Percentiles rank a stretch among this genome's conserved stretches.
These are phyloP conservation scores for Sciurus niger DNA, from an alignment of 2,113 vertebrate genomes.

Conservation along the genomic window DNA sequence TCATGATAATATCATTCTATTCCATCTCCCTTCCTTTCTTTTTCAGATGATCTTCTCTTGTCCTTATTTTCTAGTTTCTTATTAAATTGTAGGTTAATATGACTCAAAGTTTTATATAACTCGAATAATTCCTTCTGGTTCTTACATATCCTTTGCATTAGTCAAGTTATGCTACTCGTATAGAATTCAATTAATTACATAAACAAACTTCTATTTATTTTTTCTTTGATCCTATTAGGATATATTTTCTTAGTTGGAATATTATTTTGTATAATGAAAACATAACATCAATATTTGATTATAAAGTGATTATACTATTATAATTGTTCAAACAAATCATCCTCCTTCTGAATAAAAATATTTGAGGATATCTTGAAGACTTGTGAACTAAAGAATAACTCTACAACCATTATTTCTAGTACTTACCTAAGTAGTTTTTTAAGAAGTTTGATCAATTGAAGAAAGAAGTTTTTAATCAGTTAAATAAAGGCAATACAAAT, in stretches of 20 bases:
- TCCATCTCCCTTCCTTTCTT: not conserved
- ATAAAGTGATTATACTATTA: not conserved
- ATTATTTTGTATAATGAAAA: not conserved
- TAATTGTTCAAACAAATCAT: not conserved
- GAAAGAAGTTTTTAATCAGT: not conserved
- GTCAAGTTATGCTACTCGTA: not conserved
- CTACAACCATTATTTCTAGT: not conserved
- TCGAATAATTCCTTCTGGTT: not conserved
- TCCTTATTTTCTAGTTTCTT: not conserved
- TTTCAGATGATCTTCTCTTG: not conserved
- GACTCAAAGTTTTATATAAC: not conserved
- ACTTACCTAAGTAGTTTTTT: not conserved
- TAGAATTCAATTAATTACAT: not conserved
- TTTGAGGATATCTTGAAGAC: not conserved
- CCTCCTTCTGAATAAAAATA: not conserved
- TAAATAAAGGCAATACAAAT: slow-evolving; percentile 14
- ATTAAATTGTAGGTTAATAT: not conserved
- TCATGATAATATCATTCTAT: not conserved
- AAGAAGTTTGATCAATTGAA: not conserved
- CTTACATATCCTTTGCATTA: not conserved
- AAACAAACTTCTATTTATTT: not conserved
- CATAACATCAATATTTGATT: not conserved
- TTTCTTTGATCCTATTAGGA: not conserved
- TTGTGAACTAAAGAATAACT: slow-evolving; percentile 2
- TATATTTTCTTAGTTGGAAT: not conserved